phyloP scores from a whole-genome alignment of 2,888 invertebrate species.

The Caenorhabditis afra region DNA sequence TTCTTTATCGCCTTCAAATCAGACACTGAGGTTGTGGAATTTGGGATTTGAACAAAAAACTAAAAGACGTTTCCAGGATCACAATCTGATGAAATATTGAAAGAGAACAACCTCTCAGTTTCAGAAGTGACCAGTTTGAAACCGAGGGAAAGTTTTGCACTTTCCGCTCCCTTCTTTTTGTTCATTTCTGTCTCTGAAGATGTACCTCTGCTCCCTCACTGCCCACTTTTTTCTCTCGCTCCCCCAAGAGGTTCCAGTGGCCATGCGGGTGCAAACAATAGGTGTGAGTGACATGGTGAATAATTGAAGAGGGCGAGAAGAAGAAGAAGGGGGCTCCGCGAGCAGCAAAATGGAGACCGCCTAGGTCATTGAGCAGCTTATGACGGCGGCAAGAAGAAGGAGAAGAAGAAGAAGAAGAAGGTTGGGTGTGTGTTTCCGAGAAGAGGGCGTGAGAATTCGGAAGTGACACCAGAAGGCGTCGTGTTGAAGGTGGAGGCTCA shows the following conservation, averaged over 20 bases:
- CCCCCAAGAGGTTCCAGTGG: slow-evolving; percentile 21
- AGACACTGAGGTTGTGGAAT: too few relatives aligned
- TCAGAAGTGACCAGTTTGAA: too few relatives aligned
- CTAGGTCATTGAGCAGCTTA: slow-evolving; percentile 8
- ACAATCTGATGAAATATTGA: too few relatives aligned
- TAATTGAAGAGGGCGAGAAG: slow-evolving; percentile 45
- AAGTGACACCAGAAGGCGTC: background rate
- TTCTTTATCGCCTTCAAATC: too few relatives aligned
- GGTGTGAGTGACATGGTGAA: slow-evolving; percentile 56
- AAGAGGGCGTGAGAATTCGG: background rate
- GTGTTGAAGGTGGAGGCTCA: too few relatives aligned
- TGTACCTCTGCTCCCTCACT: slow-evolving; percentile 4
- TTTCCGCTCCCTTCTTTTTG: slow-evolving; percentile 5
- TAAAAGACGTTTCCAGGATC: too few relatives aligned
- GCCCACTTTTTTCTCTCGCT: background rate
- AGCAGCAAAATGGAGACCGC: background rate
- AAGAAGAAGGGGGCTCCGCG: background rate
- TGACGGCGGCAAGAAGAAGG: slow-evolving; percentile 4
- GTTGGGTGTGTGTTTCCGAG: background rate
- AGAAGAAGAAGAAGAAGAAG: slow-evolving; percentile 26
- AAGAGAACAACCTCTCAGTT: too few relatives aligned
- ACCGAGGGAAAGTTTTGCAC: too few relatives aligned
- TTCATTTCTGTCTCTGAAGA: background rate
- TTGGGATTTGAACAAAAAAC: too few relatives aligned
- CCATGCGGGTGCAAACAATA: slow-evolving; percentile 23